Base-by-base conservation (phyloP, 2,113 vertebrate genomes). In the Nothocercus nigrocapillus region DNA sequence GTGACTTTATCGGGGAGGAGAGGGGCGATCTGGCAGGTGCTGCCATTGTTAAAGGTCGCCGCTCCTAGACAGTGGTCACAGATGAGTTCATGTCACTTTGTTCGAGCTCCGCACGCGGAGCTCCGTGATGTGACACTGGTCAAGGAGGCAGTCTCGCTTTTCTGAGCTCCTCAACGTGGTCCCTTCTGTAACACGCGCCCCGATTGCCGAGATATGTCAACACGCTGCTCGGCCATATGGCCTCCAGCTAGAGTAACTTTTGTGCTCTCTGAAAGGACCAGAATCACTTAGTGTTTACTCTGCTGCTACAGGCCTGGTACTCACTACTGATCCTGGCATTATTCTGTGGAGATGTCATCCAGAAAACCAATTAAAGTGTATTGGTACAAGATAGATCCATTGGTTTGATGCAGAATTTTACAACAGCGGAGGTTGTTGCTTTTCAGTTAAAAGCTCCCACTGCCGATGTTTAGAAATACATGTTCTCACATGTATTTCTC, bases 11-110 rank as follows among this genome's bases (percentile, higher is more conserved):
- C 92, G 97, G 97, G 97, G 97, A 96, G 97, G 94, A 98, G 92
- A 79, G 82, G 40, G 36, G 94, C 64, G 92, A 97, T 97, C 97
- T 97, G 97, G 98, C 99, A 99, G 99, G 98, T 99, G 99, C 98
- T 98, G 97, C 98, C 96, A 98, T 99, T 99, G 98, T 99, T 97
- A 87, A 74, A 47, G 96, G 98, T 96, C 97, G 90, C 85, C 51
- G 96, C 97, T 97, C 92, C 94, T 96, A 96, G 97, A 97, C 94
- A 98, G 98, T 98, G 96, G 97, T 95, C 79, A 45, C 96, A 97
- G 97, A 98, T 95, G 90, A 97, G 96, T 96, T 97, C 95, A 68
- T 94, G 97, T 97, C 95, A 97, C 92, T 97, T 91, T 90, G 97
- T 96, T 97, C 70, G 36, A 87, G 96, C 95, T 88, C 96, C 96